Base-by-base conservation (phyloP, 1,140 invertebrate species). In the Heliconius hewitsoni region DNA sequence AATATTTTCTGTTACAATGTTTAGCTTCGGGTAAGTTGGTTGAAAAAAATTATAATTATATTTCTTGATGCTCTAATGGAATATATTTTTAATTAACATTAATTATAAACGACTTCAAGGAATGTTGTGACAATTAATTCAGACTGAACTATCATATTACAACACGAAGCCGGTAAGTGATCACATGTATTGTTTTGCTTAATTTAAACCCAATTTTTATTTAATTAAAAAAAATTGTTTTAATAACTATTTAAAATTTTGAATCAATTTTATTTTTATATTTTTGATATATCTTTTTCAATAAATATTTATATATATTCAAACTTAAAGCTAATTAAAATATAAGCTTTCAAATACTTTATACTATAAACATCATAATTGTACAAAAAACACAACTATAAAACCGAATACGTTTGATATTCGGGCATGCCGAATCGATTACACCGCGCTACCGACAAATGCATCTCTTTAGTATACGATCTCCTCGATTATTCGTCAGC, bases 391-490 rank as follows among this genome's bases (percentile, higher is more conserved):
- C 39, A 70, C 71, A 80, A 39, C 71, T 52, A 80, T 73, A 82
- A 85, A 85, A 83, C 84, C 71, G 76, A 86, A 83, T 76, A 73
- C 82, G 76, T 74, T 55, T 79, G 80, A 88, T 86, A 83, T 86
- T 82, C 70, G 80, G 75, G 83, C 87, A 83, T 83, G 80, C 77
- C 89, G 74, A 90, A 90, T 91, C 84, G 88, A 92, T 92, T 91
- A 83, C 74, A 84, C 55, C 81, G 76, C 83, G 87, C 88, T 91
- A 87, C 90, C 84, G 89, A 83, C 75, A 78, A 85, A 82, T 77
- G 77, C 76, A 72, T 79, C 79, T 77, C 60, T 78, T 73, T 23
- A 78, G 71, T 57, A 39, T 4, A 57, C 16, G 6, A 39, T 11
- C 23, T 60, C 19, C 39, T 57, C 39, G 23, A 57, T 60, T 73